Evolutionary conservation across 2,113 vertebrate genomes (phyloP), one percentile per base, ranked within the genome.

Genomic region (Trogon melanurus): DNA sequence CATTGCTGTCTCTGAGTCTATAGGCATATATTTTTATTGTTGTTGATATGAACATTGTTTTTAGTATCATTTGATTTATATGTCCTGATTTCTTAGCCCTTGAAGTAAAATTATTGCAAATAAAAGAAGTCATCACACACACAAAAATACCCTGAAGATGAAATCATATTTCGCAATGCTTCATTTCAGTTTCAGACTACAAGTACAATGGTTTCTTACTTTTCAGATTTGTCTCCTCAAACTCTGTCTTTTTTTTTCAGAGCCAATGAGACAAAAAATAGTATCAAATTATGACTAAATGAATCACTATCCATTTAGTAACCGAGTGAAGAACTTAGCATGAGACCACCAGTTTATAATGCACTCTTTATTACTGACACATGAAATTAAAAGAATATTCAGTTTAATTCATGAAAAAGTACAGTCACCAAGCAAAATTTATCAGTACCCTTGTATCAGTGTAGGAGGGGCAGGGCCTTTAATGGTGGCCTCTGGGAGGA

Each of bases 51-150:
- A 94, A 66, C 22, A 56, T 32, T 81, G 17, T 25, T 94, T 92
- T 78, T 64, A 76, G 9, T 54, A 86, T 16, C 14, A 38, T 70
- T 83, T 88, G 45, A 53, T 95, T 80, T 90, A 80, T 83, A 34
- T 51, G 27, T 8, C 11, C 17, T 83, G 54, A 85, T 70, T 76
- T n/a, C 16, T 90, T 78, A 66, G n/a, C 14, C 45, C 45, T 83
- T 85, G 41, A 85, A 90, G 10, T 78, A 25, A 80, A 86, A 92
- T 86, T 93, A 80, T 25, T 84, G 4, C 15, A 93, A 84, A 93
- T 81, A 84, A 86, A 93, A 62, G 16, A 72, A 86, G 4, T 69
- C 56, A 64, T 65, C 56, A 84, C 4, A 64, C 11, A 88, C 13
- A 57, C 13, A 81, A 75, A 85, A 86, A 38, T 30, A 48, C 2